These are phyloP conservation scores for Xylocampa areola DNA, from an alignment of 2,888 invertebrate genomes.

Conservation along the genomic window DNA sequence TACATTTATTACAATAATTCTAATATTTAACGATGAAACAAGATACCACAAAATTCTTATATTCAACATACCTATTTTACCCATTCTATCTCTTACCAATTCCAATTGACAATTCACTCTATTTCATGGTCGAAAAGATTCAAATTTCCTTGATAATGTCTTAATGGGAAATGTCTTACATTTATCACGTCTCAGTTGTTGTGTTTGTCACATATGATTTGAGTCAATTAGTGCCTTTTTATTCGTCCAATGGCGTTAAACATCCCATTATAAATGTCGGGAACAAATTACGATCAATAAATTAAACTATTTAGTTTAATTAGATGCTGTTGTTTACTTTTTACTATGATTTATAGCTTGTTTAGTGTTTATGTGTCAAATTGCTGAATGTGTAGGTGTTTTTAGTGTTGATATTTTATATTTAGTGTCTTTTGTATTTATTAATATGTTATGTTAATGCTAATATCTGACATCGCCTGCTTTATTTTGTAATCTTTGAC, in stretches of 20 bases:
- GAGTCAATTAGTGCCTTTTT: constrained; percentile 65
- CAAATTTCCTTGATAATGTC: constrained; percentile 12
- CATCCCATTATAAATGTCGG: constrained; percentile 48
- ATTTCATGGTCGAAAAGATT: background rate
- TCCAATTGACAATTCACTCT: constrained; percentile 9
- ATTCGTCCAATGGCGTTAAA: constrained; percentile 51
- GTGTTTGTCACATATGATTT: constrained; percentile 66
- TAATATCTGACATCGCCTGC: no score
- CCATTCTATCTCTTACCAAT: background rate
- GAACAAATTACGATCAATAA: constrained; percentile 51
- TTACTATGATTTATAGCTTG: constrained; percentile 48
- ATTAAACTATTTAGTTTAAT: constrained; percentile 57
- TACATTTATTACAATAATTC: constrained; percentile 15
- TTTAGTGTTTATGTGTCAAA: constrained; percentile 46
- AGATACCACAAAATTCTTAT: constrained; percentile 18
- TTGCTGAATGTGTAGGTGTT: constrained; percentile 29
- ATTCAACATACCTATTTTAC: constrained; percentile 1
- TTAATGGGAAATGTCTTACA: constrained; percentile 45
- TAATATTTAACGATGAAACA: constrained; percentile 22
- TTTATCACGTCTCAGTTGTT: constrained; percentile 56
- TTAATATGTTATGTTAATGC: no score
- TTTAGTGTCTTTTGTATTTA: background rate
- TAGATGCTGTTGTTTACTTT: constrained; percentile 50
- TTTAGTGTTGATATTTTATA: constrained; percentile 16
- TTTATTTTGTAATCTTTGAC: no score